Percentiles rank a stretch among this genome's conserved stretches.
Conservation (phyloP, 2,113 vertebrate species). For the Thymallus thymallus region DNA sequence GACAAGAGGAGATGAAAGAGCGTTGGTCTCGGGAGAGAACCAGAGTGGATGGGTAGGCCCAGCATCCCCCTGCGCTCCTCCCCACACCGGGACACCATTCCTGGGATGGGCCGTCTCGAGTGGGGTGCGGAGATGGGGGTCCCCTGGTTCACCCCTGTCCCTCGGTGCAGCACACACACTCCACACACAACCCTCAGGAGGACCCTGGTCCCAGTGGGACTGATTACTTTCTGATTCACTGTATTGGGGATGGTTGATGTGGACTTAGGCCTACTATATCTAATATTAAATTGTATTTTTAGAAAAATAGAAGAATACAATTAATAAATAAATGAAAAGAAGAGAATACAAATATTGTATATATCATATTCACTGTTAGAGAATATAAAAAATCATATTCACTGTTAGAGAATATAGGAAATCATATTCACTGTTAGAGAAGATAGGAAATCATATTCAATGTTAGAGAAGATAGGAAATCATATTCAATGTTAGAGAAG, state of each 20-base stretch:
- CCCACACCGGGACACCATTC: too few relatives aligned
- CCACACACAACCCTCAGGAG: background rate
- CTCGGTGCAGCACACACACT: conserved; percentile 4
- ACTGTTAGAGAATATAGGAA: too few relatives aligned
- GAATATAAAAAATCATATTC: background rate
- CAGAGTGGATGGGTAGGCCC: conserved; percentile 47
- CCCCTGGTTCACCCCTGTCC: conserved; percentile 37
- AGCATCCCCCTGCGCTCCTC: too few relatives aligned
- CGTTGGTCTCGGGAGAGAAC: conserved; percentile 59
- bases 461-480: too few relatives aligned
- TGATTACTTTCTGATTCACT: too few relatives aligned
- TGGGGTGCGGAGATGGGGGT: conserved; percentile 25
- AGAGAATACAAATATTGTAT: too few relatives aligned
- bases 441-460: background rate
- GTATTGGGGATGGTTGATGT: too few relatives aligned
- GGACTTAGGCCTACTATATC: background rate
- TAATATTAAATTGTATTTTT: background rate
- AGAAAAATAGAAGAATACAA: background rate
- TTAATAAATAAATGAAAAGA: background rate
- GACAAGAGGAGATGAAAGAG: conserved; percentile 69
- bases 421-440: too few relatives aligned
- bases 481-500: too few relatives aligned
- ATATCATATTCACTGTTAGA: background rate
- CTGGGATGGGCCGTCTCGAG: conserved; percentile 43
- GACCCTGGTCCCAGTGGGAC: background rate